These are phyloP conservation scores for Gasterosteus aculeatus DNA, from an alignment of 2,113 vertebrate species.

Conservation along the genomic window DNA sequence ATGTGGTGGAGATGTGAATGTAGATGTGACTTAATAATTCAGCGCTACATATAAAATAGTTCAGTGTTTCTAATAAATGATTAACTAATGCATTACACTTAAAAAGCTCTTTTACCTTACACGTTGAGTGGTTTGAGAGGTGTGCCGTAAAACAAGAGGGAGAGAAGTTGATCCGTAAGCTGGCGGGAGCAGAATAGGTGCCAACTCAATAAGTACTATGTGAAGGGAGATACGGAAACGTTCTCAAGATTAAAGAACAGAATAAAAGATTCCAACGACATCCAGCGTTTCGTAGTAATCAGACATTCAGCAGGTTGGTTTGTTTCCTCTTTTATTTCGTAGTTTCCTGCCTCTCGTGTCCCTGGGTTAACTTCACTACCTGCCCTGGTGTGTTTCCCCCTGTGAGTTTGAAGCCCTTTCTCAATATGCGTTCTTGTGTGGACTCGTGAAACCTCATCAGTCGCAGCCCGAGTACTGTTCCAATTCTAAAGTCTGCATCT, in stretches of 20 bases:
- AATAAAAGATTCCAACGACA: neutral
- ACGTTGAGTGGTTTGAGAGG: neutral
- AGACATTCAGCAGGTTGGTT: neutral
- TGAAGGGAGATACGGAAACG: neutral
- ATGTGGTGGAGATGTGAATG: neutral
- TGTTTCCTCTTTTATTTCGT: no score
- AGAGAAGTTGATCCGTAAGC: neutral
- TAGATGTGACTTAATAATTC: conserved; percentile 38
- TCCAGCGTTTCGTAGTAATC: neutral
- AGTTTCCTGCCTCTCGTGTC: no score
- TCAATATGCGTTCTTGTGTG: no score
- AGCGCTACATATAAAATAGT: neutral
- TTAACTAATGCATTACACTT: conserved; percentile 1
- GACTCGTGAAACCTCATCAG: no score
- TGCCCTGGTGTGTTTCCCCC: no score
- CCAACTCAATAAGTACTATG: neutral
- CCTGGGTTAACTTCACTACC: no score
- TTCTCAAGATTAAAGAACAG: neutral
- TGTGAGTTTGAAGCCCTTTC: no score
- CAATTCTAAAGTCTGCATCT: no score
- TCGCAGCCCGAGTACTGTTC: no score
- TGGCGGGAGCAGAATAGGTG: neutral
- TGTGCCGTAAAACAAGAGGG: neutral
- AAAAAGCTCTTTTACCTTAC: neutral
- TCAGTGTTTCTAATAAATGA: neutral